These are phyloP conservation scores for Torymus auratus DNA, from an alignment of 2,888 invertebrate genomes.

Conservation along the genomic window DNA sequence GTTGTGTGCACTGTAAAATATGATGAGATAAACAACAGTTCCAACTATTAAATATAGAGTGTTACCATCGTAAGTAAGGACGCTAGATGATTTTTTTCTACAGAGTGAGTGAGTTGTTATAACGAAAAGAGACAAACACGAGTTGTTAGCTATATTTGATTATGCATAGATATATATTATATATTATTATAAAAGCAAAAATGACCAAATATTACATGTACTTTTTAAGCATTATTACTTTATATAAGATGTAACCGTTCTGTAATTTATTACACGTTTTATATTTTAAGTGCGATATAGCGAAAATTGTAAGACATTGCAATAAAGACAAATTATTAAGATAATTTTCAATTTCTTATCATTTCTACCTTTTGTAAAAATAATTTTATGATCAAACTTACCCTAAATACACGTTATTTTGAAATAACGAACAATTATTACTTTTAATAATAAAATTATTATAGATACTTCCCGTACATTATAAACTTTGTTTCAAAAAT, in stretches of 20 bases:
- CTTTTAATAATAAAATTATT: too few relatives aligned
- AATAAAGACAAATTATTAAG: slow-evolving; percentile 56
- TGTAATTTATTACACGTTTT: slow-evolving; percentile 72
- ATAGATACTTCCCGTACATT: too few relatives aligned
- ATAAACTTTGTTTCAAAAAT: too few relatives aligned
- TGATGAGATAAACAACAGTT: slow-evolving; percentile 32
- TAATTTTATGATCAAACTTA: too few relatives aligned
- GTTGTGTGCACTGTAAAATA: slow-evolving; percentile 48
- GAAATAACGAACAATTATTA: too few relatives aligned
- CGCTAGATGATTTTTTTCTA: slow-evolving; percentile 43
- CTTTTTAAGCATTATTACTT: slow-evolving; percentile 66
- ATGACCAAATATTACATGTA: slow-evolving; percentile 75
- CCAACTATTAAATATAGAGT: slow-evolving; percentile 49
- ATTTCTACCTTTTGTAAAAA: too few relatives aligned
- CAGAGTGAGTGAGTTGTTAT: slow-evolving; percentile 27
- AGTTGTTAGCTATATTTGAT: slow-evolving; percentile 56
- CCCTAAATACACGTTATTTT: too few relatives aligned
- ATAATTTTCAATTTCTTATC: not conserved
- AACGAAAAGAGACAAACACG: slow-evolving; percentile 51
- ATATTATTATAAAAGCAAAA: slow-evolving; percentile 62
- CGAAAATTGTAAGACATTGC: slow-evolving; percentile 51
- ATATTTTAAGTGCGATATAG: slow-evolving; percentile 57
- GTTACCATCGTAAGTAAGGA: slow-evolving; percentile 56
- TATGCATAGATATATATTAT: slow-evolving; percentile 51
- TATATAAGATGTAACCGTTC: slow-evolving; percentile 62